Percentiles rank a stretch among this genome's conserved stretches.
These are phyloP conservation scores for Aphelinus atriplicis DNA, from an alignment of 1,140 invertebrate genomes.

Conservation along the genomic window DNA sequence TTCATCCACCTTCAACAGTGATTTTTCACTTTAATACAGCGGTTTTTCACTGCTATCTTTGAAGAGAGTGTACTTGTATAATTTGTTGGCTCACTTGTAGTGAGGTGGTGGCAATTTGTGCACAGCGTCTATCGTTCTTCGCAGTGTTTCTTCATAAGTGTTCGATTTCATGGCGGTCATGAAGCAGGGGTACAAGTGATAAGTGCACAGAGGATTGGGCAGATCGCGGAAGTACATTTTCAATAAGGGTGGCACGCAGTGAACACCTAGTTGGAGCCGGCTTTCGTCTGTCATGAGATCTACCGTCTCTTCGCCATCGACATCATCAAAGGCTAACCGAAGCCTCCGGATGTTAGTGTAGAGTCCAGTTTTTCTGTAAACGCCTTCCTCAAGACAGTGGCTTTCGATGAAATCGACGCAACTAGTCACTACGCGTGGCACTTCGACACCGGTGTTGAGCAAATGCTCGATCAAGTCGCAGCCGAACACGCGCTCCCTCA, in stretches of 20 bases:
- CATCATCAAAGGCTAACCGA: conserved; percentile 93
- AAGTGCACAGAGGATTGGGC: conserved; percentile 97
- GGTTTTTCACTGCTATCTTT: too few relatives aligned
- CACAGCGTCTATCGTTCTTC: conserved; percentile 88
- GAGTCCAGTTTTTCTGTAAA: conserved; percentile 95
- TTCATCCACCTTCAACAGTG: too few relatives aligned
- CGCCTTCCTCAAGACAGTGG: conserved; percentile 95
- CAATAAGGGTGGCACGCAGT: conserved; percentile 94
- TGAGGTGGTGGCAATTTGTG: conserved; percentile 95
- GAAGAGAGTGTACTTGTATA: too few relatives aligned
- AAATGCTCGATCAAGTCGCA: conserved; percentile 96
- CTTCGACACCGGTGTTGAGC: conserved; percentile 92
- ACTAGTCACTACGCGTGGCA: conserved; percentile 90
- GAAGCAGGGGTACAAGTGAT: conserved; percentile 96
- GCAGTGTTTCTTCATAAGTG: conserved; percentile 72
- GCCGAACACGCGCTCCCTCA: conserved; percentile 92
- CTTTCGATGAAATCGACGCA: conserved; percentile 95
- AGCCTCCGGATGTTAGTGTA: conserved; percentile 96
- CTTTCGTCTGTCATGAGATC: conserved; percentile 63
- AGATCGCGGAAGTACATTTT: conserved; percentile 99
- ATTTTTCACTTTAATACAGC: too few relatives aligned
- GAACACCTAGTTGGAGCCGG: conserved; percentile 76
- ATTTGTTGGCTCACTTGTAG: conserved; percentile 76
- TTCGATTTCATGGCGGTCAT: conserved; percentile 85
- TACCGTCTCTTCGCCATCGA: conserved; percentile 80